Percentiles rank a stretch among this genome's conserved stretches.
Conservation (phyloP, 2,113 vertebrate species). For the Struthidea cinerea region DNA sequence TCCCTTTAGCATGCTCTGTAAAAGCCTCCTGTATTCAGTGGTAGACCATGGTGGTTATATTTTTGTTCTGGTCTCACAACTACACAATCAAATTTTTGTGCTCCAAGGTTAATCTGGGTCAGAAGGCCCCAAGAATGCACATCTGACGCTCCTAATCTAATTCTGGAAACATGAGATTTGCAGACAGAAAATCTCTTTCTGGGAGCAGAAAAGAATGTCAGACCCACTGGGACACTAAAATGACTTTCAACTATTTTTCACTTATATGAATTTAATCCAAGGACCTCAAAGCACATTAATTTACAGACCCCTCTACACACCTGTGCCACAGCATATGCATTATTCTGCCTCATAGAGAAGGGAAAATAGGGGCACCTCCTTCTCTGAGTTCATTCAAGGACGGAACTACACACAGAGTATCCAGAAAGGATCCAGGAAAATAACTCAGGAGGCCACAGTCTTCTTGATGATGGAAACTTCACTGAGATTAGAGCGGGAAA, state of each 20-base stretch:
- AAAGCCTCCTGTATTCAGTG: background rate
- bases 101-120: conserved; percentile 19
- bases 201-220: conserved; percentile 13
- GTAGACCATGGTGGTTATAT: background rate
- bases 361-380: background rate
- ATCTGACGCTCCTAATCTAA: conserved; percentile 42
- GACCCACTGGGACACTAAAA: background rate
- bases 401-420: background rate
- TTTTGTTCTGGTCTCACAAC: background rate
- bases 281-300: background rate
- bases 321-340: background rate
- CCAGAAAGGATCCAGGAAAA: background rate
- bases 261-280: background rate
- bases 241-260: background rate
- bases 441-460: background rate
- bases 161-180: conserved; percentile 50
- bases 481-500: background rate
- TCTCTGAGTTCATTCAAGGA: background rate
- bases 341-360: background rate
- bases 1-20: background rate
- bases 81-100: background rate
- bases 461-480: background rate
- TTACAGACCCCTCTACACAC: background rate
- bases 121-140: conserved; percentile 14
- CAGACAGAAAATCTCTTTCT: conserved; percentile 28